These are phyloP conservation scores for Erythrocercus mccallii DNA, from an alignment of 2,113 vertebrate species.

Conservation along the genomic window DNA sequence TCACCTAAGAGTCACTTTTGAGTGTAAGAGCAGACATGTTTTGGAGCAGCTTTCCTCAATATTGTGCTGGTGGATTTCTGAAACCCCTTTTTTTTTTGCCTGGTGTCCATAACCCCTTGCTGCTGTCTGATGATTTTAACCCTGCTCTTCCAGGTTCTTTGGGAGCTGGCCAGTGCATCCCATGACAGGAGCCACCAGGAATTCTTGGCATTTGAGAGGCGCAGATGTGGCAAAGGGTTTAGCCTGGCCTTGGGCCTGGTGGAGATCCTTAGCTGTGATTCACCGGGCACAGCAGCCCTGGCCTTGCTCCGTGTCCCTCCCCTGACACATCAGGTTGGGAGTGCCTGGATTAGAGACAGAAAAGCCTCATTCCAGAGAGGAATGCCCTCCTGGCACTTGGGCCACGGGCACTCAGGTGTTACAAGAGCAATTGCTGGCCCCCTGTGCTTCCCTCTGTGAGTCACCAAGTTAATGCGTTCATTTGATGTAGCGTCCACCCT, in stretches of 20 bases:
- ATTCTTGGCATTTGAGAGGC: not conserved
- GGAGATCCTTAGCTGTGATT: not conserved
- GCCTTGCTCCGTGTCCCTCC: not conserved
- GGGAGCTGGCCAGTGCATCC: not conserved
- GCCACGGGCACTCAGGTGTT: not conserved
- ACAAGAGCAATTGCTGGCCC: not conserved
- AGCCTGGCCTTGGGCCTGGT: not conserved
- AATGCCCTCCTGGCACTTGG: not conserved
- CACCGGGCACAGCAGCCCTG: rapidly evolving
- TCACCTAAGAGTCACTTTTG: not conserved
- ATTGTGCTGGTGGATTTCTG: not conserved
- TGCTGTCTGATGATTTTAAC: not conserved
- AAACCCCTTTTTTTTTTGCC: not conserved
- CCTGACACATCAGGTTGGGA: not conserved
- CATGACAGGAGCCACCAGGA: not conserved
- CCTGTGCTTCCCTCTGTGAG: not conserved
- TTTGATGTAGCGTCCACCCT: not conserved
- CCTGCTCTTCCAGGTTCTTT: not conserved
- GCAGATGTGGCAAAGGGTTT: not conserved
- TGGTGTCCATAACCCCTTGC: not conserved
- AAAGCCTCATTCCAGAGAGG: not conserved
- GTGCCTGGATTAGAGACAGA: not conserved
- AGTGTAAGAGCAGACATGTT: not conserved
- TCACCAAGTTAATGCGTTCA: rapidly evolving
- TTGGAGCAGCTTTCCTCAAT: not conserved